Evolutionary conservation across 2,113 vertebrate genomes (phyloP), one percentile per base, ranked within the genome.

Genomic region (Campylomormyrus tamandua): DNA sequence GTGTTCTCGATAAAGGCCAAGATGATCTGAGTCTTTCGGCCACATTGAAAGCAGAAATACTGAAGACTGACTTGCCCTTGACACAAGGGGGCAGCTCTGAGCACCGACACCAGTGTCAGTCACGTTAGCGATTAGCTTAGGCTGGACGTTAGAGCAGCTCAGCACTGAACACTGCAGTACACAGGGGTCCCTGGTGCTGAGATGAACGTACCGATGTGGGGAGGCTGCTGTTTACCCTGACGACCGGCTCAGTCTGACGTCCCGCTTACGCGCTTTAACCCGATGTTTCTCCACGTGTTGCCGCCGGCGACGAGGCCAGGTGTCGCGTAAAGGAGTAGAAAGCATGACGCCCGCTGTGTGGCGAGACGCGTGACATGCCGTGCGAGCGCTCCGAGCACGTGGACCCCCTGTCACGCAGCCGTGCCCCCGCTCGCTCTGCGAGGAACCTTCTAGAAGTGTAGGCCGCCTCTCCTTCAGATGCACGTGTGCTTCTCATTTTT

Each of bases 51-150:
- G 24, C 24, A 48, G 46, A 77, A 74, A 24, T 24, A 42, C 77
- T 24, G 19, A 3, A 5, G 15, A 19, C 35, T 45, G 42, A 83
- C 42, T 83, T 83, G 42, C 31, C 77, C 15, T 17, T 42, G 39
- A 42, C 31, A 83, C 62, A 15, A 45, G 42, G 15, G 15, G 42
- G 31, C 42, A 83, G 5, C 19, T 3, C 24, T 46, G 83, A 49
- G 46, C 4, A 6, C 39, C 24, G 1, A 70, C 21, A 39, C 86
- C 70, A 35, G 89, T 52, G 89, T 46, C 45, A 31, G 84, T 77
- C 83, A 90, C 15, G 58, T 87, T 46, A 87, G 84, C 19, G 58
- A 24, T 74, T 39, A 87, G 46, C 45, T 90, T 70, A 90, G 85
- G 19, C 53, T 19, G 46, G 56, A 53, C 15, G 13, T 53, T 46